Evolutionary conservation across 2,888 invertebrate species (phyloP), one percentile per base, ranked within the genome.

Genomic region (Portevinia maculata): DNA sequence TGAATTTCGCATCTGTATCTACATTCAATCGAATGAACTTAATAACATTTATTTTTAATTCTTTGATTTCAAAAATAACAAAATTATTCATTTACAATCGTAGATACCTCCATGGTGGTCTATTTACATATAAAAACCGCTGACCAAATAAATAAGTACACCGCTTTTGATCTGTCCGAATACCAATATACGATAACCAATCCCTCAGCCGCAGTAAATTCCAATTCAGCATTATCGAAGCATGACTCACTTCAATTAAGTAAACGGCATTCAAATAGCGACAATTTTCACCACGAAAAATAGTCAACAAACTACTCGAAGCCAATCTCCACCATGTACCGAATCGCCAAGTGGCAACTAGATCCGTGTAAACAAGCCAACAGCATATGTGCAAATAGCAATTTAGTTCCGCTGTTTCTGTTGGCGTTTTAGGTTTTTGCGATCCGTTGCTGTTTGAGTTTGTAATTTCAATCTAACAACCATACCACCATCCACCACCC

Each of bases 301-400:
- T 13, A 50, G 13, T 13, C 50, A 53, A 41, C 32, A 41, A 7
- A 7, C n/a, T 60, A 32, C 19, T 34, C 32, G 11, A 37, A 46
- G 8, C 55, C 74, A 79, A 69, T 74, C 79, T 78, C 71, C 65
- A 57, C 34, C 52, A 71, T 60, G 55, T 52, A 60, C 48, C 17
- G 13, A 19, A 9, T 9, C 44, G 9, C 70, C 83, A 78, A 73
- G 76, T 73, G 83, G 83, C 76, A 78, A 78, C 71, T 67, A 78
- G 71, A 83, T 73, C 71, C 83, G 71, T 83, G 83, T 83, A 83
- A 83, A 83, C 83, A 83, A 71, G 83, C 62, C 71, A 71, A 71
- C 78, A 83, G 76, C 83, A 83, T 83, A 76, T 83, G 83, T 83
- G 83, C 75, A 76, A 76, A 71, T 65, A 76, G 73, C 83, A 78